Evolutionary conservation across 2,113 vertebrate species (phyloP).

Genomic region (Antennarius striatus): DNA sequence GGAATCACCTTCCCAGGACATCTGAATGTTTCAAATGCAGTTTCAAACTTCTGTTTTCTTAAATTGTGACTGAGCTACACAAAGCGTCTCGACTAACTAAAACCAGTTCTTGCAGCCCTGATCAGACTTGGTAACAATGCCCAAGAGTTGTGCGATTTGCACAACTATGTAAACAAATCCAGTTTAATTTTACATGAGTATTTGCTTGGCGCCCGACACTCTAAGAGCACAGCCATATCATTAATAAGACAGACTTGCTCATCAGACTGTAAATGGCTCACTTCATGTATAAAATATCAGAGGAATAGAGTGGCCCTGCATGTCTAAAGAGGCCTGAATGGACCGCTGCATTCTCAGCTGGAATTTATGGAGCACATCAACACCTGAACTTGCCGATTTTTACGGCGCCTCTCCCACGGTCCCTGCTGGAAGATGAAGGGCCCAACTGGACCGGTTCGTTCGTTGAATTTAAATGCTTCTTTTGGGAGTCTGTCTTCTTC

Average conservation of each 20-base stretch:
- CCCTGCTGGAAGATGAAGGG: constrained; percentile 51
- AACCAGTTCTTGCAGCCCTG: constrained; percentile 14
- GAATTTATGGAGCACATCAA: constrained; percentile 63
- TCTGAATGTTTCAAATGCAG: constrained; percentile 20
- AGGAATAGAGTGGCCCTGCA: constrained; percentile 63
- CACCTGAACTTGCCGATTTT: constrained; percentile 58
- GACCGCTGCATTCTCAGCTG: constrained; percentile 41
- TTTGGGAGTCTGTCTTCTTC: constrained; percentile 19
- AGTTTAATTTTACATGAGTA: constrained; percentile 78
- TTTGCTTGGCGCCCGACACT: constrained; percentile 74
- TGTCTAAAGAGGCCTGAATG: constrained; percentile 58
- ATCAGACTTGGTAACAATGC: constrained; percentile 56
- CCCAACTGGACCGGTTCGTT: constrained; percentile 24
- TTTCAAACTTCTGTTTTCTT: constrained; percentile 43
- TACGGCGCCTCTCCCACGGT: constrained; percentile 44
- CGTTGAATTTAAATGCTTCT: constrained; percentile 42
- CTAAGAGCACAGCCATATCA: constrained; percentile 70
- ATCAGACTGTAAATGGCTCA: constrained; percentile 73
- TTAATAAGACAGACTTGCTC: constrained; percentile 78
- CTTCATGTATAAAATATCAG: constrained; percentile 79
- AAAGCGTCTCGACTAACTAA: constrained; percentile 46
- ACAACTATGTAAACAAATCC: constrained; percentile 72
- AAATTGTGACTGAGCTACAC: constrained; percentile 5
- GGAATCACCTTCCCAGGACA: constrained; percentile 39
- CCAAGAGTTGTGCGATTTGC: constrained; percentile 63